phyloP scores from a whole-genome alignment of 1,140 invertebrate species.

The Cataglyphis hispanica region DNA sequence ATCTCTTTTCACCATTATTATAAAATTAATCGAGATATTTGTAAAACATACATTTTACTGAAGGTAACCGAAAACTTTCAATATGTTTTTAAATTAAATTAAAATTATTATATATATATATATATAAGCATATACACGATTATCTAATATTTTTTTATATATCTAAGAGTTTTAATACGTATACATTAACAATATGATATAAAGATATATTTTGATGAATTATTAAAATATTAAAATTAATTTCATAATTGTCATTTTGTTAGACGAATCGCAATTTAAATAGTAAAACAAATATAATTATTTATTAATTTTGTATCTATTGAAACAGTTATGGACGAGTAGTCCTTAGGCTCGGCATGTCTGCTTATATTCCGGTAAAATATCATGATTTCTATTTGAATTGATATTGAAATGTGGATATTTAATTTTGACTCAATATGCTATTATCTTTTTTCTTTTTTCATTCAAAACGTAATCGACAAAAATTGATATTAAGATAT shows the following conservation, averaged over 20 bases:
- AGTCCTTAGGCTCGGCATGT: neutral
- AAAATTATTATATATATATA: neutral
- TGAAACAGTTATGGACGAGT: neutral
- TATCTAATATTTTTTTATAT: neutral
- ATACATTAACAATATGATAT: neutral
- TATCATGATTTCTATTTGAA: neutral
- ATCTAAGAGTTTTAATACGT: neutral
- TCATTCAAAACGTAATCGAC: no score
- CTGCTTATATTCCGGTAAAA: neutral
- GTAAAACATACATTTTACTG: neutral
- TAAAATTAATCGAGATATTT: conserved; percentile 33
- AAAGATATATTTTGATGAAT: neutral
- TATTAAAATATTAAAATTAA: neutral
- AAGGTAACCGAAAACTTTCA: neutral
- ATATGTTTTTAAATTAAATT: neutral
- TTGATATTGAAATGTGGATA: neutral
- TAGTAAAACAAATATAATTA: neutral
- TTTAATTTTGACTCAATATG: neutral
- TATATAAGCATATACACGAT: neutral
- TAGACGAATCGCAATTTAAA: neutral
- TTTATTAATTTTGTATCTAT: no score
- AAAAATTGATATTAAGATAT: conserved; percentile 12
- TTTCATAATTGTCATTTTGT: neutral
- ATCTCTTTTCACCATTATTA: neutral
- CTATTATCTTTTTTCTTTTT: no score